These are phyloP conservation scores for Sigmodon hispidus DNA, from an alignment of 2,113 vertebrate genomes.

Conservation along the genomic window DNA sequence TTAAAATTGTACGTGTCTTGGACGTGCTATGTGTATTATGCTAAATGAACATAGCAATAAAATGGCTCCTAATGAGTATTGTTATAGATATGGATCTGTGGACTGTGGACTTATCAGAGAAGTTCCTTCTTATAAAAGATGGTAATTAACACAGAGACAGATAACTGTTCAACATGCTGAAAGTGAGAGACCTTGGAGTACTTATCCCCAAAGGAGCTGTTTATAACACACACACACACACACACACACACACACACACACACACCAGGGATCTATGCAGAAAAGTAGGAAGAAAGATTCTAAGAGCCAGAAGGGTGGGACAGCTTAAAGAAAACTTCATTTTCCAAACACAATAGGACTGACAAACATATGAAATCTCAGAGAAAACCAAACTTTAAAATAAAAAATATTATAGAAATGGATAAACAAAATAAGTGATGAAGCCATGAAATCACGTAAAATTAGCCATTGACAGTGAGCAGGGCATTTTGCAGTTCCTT, in stretches of 20 bases:
- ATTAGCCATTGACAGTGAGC: not conserved
- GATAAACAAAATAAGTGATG: slow-evolving; percentile 42
- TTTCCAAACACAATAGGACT: not conserved
- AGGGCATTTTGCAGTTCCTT: not conserved
- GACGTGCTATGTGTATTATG: not conserved
- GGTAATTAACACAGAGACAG: not conserved
- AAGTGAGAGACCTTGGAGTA: not conserved
- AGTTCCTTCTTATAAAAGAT: not conserved
- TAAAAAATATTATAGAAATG: not conserved
- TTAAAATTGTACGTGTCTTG: too few relatives aligned
- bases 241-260: not conserved
- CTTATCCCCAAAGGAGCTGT: not conserved
- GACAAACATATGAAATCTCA: not conserved
- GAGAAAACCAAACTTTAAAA: not conserved
- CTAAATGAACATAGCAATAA: not conserved
- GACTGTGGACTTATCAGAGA: not conserved
- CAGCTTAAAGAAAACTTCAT: not conserved
- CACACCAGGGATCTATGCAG: not conserved
- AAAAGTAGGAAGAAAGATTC: not conserved
- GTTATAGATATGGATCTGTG: not conserved
- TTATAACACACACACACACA: not conserved
- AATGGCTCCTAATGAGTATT: too few relatives aligned
- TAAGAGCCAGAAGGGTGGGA: not conserved
- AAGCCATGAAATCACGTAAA: not conserved
- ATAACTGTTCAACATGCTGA: not conserved